A percentile compares a stretch with the other conserved stretches of the same genome.
Evolutionary conservation across 2,797 vertebrate species (phyloP).

Genomic region (Catamblyrhynchus diadema): DNA sequence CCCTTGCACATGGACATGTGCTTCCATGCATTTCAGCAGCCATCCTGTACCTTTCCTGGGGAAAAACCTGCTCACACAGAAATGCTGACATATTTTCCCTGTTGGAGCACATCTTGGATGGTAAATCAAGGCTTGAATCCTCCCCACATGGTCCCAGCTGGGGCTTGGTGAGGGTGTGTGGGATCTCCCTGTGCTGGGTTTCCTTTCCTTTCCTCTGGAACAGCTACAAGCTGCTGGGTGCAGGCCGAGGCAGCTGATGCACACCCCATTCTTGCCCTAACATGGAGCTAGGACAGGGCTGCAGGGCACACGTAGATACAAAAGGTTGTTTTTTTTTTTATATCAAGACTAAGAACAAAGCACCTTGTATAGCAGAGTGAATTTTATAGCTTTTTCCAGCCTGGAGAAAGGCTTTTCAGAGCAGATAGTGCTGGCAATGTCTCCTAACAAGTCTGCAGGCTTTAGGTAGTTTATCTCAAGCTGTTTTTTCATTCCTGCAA

Average conservation of each 20-base stretch:
- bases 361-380: slow-evolving; percentile 27
- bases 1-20: fast-evolving
- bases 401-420: background rate
- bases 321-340: background rate
- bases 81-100: background rate
- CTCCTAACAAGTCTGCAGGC: background rate
- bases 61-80: background rate
- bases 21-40: background rate
- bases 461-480: slow-evolving; percentile 28
- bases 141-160: background rate
- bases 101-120: background rate
- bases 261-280: slow-evolving; percentile 37
- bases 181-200: background rate
- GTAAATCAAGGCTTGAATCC: background rate
- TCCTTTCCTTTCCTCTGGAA: background rate
- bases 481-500: background rate
- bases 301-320: background rate
- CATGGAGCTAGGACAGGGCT: slow-evolving; percentile 40
- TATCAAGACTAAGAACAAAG: slow-evolving; percentile 25
- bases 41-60: background rate
- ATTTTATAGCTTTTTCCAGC: background rate
- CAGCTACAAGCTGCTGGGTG: background rate
- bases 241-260: slow-evolving; percentile 25
- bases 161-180: background rate
- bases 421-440: background rate